phyloP scores from a whole-genome alignment of 2,797 vertebrate genomes.

The Zenarchopterus dispar region DNA sequence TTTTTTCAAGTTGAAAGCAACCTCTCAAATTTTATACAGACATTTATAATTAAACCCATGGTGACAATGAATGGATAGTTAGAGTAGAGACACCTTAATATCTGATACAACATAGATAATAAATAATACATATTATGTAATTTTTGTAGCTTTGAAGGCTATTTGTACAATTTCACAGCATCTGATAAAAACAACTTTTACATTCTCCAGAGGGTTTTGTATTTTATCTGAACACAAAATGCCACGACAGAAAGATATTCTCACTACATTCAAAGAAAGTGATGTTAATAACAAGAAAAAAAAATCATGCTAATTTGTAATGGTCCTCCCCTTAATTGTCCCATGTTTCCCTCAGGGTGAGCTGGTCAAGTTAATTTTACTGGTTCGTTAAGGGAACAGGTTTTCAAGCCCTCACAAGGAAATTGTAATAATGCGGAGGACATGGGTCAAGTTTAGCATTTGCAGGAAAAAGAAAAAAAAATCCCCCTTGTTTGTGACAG shows the following conservation, averaged over 20 bases:
- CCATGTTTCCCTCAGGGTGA: conserved; percentile 44
- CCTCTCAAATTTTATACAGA: background rate
- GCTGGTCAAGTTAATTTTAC: conserved; percentile 60
- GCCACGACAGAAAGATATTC: background rate
- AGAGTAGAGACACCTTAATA: background rate
- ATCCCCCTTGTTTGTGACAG: conserved; percentile 48
- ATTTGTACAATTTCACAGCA: background rate
- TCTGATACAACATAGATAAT: background rate
- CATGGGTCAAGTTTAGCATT: conserved; percentile 71
- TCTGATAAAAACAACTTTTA: background rate
- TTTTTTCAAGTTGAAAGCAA: conserved; percentile 14
- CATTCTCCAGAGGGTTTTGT: background rate
- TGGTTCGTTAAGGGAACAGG: conserved; percentile 65
- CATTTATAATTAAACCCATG: background rate
- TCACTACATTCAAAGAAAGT: background rate
- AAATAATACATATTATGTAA: too few relatives aligned
- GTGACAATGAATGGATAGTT: background rate
- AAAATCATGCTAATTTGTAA: conserved; percentile 49
- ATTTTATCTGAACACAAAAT: background rate
- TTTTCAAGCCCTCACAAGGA: conserved; percentile 58
- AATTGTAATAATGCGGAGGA: conserved; percentile 58
- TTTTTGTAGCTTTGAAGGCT: background rate
- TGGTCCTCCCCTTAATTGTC: conserved; percentile 51
- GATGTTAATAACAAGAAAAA: conserved; percentile 9
- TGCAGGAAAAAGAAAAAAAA: conserved; percentile 45